A percentile compares a stretch with the other conserved stretches of the same genome.
Evolutionary conservation across 2,888 invertebrate genomes (phyloP).

Genomic region (Drosophila longiperda): DNA sequence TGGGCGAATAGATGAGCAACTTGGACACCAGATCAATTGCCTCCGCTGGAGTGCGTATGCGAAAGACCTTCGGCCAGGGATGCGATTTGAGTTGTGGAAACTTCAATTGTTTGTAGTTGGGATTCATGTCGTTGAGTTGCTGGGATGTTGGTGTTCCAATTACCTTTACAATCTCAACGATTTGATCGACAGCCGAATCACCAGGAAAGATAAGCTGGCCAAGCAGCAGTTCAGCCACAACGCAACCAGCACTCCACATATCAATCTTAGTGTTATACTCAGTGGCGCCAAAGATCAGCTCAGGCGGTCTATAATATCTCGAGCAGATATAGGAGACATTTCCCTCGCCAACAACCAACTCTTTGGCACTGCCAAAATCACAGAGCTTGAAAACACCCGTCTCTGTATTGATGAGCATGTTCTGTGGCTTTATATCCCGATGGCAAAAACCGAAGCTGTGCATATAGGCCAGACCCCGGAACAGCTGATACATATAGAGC

Average conservation of each 20-base stretch:
- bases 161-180: slow-evolving; percentile 99
- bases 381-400: slow-evolving; percentile 98
- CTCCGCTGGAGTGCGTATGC: slow-evolving; percentile 95
- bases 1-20: slow-evolving; percentile 98
- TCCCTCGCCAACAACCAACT: slow-evolving; percentile 96
- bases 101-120: slow-evolving; percentile 99
- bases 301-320: slow-evolving; percentile 98
- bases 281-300: slow-evolving; percentile 99
- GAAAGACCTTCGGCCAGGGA: slow-evolving; percentile 99
- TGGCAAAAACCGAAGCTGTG: slow-evolving; percentile 99
- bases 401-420: slow-evolving; percentile 97
- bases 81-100: slow-evolving; percentile 99
- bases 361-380: slow-evolving; percentile 99
- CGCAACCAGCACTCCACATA: slow-evolving; percentile 99
- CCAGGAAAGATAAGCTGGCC: slow-evolving; percentile 99
- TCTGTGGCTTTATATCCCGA: slow-evolving; percentile 99
- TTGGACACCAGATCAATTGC: slow-evolving; percentile 96
- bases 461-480: slow-evolving; percentile 99
- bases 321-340: slow-evolving; percentile 99
- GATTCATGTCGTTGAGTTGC: slow-evolving; percentile 99
- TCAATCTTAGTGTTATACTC: slow-evolving; percentile 98
- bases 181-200: slow-evolving; percentile 99
- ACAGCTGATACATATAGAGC: slow-evolving; percentile 99
- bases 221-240: slow-evolving; percentile 97
- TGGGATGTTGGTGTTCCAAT: slow-evolving; percentile 99